A percentile compares a stretch with the other conserved stretches of the same genome.
phyloP scores from a whole-genome alignment of 1,140 invertebrate species.

The Drosophila willistoni region DNA sequence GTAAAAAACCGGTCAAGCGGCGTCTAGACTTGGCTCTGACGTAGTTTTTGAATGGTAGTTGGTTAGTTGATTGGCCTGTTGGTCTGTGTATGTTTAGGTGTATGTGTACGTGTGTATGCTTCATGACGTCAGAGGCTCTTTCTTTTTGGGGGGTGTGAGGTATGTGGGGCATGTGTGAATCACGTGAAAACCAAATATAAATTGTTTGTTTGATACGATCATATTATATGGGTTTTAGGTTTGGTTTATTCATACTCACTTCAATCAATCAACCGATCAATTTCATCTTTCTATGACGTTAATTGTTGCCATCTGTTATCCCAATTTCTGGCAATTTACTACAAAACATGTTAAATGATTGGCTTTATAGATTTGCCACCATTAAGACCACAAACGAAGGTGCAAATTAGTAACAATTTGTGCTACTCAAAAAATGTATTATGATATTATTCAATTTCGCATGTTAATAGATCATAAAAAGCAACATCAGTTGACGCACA shows the following conservation, averaged over 20 bases:
- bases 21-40: conserved; percentile 39
- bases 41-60: conserved; percentile 22
- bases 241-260: not conserved
- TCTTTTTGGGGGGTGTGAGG: not conserved
- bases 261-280: conserved; percentile 8
- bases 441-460: conserved; percentile 14
- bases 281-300: conserved; percentile 4
- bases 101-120: not conserved
- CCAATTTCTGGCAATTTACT: not conserved
- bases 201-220: not conserved
- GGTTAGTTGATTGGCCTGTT: not conserved
- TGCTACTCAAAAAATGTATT: conserved; percentile 18
- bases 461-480: not conserved
- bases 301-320: not conserved
- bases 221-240: too few species aligned
- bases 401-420: conserved; percentile 4
- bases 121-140: not conserved
- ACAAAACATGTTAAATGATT: not conserved
- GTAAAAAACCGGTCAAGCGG: conserved; percentile 38
- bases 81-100: not conserved
- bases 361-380: not conserved
- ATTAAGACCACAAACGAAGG: conserved; percentile 5
- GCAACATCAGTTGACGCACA: conserved; percentile 3
- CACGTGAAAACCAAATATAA: not conserved
- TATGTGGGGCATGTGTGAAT: conserved; percentile 7